Evolutionary conservation across 37 sponge, comb jelly and placozoan genomes (phyloP), one percentile per base, ranked within the genome.

Genomic region (Ephydatia muelleri): DNA sequence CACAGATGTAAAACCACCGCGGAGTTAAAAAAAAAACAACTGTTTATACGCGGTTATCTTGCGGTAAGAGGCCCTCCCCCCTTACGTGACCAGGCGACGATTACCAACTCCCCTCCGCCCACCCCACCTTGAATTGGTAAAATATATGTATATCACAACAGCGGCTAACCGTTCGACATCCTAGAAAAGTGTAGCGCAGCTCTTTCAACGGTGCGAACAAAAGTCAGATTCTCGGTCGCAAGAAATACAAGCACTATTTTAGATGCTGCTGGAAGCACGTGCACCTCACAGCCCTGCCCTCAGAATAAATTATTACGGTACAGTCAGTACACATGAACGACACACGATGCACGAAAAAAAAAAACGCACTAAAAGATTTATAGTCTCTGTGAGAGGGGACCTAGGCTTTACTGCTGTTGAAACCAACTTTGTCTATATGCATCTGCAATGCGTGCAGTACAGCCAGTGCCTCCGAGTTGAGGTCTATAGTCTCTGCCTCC

Each of bases 401-500:
- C 16, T 57, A 57, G 16, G 57, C 32, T 71, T 71, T 34, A 13
- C 32, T 30, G 29, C 49, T 83, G 5, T 64, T 36, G 47, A 84
- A 84, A 4, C 85, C 85, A 21, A 32, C 30, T 38, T 78, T 83
- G 36, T 88, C 65, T 29, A 84, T 29, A 73, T 75, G 83, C 25
- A 31, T 73, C n/a, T 88, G 78, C 28, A 88, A 73, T 47, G 79
- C 84, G 33, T 82, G 26, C 73, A 88, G 73, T 30, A 88, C 89
- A 21, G 84, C 65, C 38, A 83, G 22, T 16, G 84, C 83, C 38
- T 76, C 66, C 6, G 84, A 36, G 25, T 69, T 29, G 6, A 82
- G 77, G 33, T 31, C 33, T 31, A 71, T 31, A 27, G 79, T 40
- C 47, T 72, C 31, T 27, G 89, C 89, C 34, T 88, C 89, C 39